Evolutionary conservation across 2,888 invertebrate species (phyloP), one percentile per base, ranked within the genome.

Genomic region (Strigamia transsilvanica): DNA sequence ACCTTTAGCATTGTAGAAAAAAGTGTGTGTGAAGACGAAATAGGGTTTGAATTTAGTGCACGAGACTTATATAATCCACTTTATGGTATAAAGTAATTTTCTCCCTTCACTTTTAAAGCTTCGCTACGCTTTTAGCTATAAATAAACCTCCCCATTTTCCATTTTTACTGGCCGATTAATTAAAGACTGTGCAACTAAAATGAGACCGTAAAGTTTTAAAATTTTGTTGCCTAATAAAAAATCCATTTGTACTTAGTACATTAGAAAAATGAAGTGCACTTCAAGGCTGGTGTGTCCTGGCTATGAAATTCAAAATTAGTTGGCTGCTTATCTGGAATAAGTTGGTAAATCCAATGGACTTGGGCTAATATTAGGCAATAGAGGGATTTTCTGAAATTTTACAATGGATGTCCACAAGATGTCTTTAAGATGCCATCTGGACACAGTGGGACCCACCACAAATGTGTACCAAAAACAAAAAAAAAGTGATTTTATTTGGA

Each of bases 191-290:
- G 51, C 18, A 38, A 18, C 18, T 18, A 51, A 61, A 61, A 61
- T 61, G 61, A 61, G 18, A 23, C 18, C 23, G 18, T 61, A 61
- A 61, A 61, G 61, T 61, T 61, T 61, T 23, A 61, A 61, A 61
- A 61, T 23, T 61, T 61, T 61, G 61, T 61, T 61, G 61, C 61
- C 61, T 61, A 61, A 61, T 61, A 61, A 61, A 61, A 61, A 61
- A 23, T 61, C 21, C 61, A 61, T 61, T 61, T 21, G 21, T 61
- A 61, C 61, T 61, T 61, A 61, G 61, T 21, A 61, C 21, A 18
- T 23, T 23, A 21, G 18, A 61, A 61, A 61, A 61, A 46, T 13
- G 13, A 61, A 61, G 61, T 18, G 61, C 61, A 21, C 12, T 61
- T 61, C 4, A 46, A 13, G 46, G 46, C n/a, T 4, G 12, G 46